A percentile compares a stretch with the other conserved stretches of the same genome.
Conservation (phyloP, 2,113 vertebrate genomes). For the Delphinus delphis region DNA sequence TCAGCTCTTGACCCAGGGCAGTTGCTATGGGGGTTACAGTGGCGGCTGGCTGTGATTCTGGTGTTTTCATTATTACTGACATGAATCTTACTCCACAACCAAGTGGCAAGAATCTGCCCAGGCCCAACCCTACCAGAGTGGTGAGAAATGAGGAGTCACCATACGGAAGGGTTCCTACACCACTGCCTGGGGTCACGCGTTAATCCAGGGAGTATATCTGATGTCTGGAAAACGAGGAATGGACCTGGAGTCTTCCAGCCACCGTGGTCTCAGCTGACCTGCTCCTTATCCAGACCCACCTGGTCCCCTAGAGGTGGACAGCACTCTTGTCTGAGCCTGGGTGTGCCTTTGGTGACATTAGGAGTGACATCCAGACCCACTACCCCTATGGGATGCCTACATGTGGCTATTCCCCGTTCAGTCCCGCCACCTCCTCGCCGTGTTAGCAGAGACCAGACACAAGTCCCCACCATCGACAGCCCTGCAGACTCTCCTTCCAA, state of each 20-base stretch:
- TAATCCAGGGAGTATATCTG: background rate
- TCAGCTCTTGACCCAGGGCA: background rate
- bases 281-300: background rate
- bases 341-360: background rate
- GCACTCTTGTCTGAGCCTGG: background rate
- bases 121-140: background rate
- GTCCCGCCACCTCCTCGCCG: fast-evolving
- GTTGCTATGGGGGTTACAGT: fast-evolving
- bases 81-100: background rate
- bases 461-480: background rate
- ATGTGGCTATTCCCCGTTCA: fast-evolving
- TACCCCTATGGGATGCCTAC: fast-evolving
- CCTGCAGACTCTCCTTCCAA: background rate
- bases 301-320: background rate
- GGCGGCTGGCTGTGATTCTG: fast-evolving
- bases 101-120: background rate
- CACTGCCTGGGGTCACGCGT: background rate
- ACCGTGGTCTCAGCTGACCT: background rate
- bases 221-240: background rate
- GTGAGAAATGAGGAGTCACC: background rate
- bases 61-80: background rate
- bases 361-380: background rate
- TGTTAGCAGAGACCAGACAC: background rate
- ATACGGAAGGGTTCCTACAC: fast-evolving
- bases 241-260: background rate